Evolutionary conservation across 2,113 vertebrate genomes (phyloP).

Genomic region (Nannospalax galili): DNA sequence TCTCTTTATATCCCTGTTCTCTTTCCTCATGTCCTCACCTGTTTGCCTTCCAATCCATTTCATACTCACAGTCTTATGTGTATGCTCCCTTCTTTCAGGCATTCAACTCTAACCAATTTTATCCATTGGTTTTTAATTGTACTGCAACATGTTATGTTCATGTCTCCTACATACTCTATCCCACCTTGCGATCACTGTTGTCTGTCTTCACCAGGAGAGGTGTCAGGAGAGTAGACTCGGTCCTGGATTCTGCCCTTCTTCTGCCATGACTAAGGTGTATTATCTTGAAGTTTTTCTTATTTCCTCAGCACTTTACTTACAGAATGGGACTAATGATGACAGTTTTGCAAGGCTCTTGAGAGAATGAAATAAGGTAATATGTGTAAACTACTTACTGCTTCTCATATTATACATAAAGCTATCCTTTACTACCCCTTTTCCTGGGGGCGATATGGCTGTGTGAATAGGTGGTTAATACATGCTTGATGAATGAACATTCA

Average conservation of each 20-base stretch:
- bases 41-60: not conserved
- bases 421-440: accelerated
- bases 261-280: not conserved
- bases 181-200: not conserved
- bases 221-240: accelerated
- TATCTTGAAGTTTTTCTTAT: constrained; percentile 3
- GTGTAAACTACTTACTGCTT: not conserved
- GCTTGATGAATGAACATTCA: not conserved
- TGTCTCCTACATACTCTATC: not conserved
- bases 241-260: not conserved
- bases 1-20: not conserved
- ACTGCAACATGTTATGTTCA: accelerated
- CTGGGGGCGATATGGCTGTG: not conserved
- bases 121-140: not conserved
- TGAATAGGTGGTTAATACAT: not conserved
- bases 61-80: not conserved
- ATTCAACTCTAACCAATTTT: not conserved
- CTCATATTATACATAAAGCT: not conserved
- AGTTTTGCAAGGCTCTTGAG: not conserved
- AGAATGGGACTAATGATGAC: not conserved
- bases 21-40: not conserved
- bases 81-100: not conserved
- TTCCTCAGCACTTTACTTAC: not conserved
- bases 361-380: not conserved
- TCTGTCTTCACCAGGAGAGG: not conserved